Evolutionary conservation across 53 echinoderm and acorn worm genomes (phyloP), one percentile per base, ranked within the genome.

Genomic region (Antedon mediterranea): DNA sequence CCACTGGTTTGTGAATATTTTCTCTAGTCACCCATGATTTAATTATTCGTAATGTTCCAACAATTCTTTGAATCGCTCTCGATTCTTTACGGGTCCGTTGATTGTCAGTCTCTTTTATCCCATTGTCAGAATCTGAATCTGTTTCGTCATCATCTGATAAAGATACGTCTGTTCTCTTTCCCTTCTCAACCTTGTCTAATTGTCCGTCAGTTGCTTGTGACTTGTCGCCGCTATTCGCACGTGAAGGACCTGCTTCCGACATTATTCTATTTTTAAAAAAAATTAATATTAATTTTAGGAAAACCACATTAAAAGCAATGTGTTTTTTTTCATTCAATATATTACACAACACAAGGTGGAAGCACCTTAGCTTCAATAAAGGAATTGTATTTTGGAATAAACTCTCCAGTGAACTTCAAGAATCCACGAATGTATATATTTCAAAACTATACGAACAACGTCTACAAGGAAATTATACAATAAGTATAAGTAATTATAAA

Each of bases 21-120:
- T 85, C 87, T 72, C 83, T 76, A 0, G 87, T 89, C 77, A 94
- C 83, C 94, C 94, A 94, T 33, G 89, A 86, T 83, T 94, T 94
- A 71, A 94, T 89, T 30, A 94, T 91, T 84, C 90, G 86, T 15
- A 72, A 72, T 13, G 57, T 57, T 23, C 57, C 57, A 2, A 57
- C 57, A 23, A 57, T 57, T 57, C 57, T 57, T 23, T 23, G 11
- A 57, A 57, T 57, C 23, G 57, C 23, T 23, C 57, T 23, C 3
- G 57, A 57, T 26, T 57, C 57, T 57, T 18, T 57, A 18, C 57
- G 11, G 11, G 57, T 6, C 37, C 4, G 37, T 4, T 37, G 37
- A 26, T 57, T 57, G 7, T 57, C 57, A 15, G 11, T 57, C 20
- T 26, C 23, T 23, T 57, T 57, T 37, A 37, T 37, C 4, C 37